Percentiles rank a stretch among this genome's conserved stretches.
Evolutionary conservation across 2,113 vertebrate genomes (phyloP).

Genomic region (Nothocercus nigrocapillus): DNA sequence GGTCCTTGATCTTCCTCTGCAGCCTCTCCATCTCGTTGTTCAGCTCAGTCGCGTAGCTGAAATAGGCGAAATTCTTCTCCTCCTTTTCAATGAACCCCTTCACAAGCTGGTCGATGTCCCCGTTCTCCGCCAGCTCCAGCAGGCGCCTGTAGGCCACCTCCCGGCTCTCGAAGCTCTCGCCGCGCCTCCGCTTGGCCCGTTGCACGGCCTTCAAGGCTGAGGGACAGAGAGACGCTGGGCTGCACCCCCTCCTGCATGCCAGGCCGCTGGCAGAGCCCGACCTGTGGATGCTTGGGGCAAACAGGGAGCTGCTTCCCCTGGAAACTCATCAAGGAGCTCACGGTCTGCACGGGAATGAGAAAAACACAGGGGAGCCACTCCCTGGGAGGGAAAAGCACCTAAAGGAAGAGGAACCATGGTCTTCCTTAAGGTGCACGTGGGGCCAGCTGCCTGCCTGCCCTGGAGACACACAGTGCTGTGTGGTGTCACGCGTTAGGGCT

Average conservation of each 20-base stretch:
- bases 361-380: not conserved
- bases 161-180: constrained; percentile 60
- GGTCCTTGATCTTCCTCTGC: constrained; percentile 26
- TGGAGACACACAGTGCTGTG: not conserved
- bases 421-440: not conserved
- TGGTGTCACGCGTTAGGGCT: not conserved
- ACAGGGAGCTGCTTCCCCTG: not conserved
- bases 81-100: constrained; percentile 48
- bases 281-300: not conserved
- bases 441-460: not conserved
- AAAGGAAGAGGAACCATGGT: not conserved
- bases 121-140: constrained; percentile 24
- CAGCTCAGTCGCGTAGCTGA: constrained; percentile 62
- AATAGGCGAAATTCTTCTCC: constrained; percentile 70
- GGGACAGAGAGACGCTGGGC: not conserved
- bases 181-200: not conserved
- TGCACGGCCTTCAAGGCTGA: constrained; percentile 48
- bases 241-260: rapidly evolving
- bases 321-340: not conserved
- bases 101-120: constrained; percentile 36
- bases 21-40: constrained; percentile 52
- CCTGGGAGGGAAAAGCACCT: not conserved
- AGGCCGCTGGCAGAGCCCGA: not conserved
- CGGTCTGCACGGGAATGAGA: not conserved
- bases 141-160: constrained; percentile 65